Base-by-base conservation (phyloP, 1,140 invertebrate species). In the Colletes latitarsis region DNA sequence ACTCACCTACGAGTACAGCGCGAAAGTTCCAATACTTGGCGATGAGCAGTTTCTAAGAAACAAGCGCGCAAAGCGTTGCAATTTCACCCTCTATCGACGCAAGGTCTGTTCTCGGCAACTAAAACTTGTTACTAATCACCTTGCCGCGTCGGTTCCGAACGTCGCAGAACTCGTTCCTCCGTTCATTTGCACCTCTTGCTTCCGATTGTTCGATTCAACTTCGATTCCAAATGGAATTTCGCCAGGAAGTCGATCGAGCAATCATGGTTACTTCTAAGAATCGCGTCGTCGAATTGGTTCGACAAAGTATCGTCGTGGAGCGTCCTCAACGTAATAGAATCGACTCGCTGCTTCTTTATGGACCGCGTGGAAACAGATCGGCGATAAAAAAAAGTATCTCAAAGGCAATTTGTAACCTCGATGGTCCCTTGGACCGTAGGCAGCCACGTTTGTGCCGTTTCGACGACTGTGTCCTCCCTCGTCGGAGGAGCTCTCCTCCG, bases 351-450 rank as follows among this genome's bases (percentile, higher is more conserved):
- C 9, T 46, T 46, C 43, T 46, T 30, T 30, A 30, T 30, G 30
- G 30, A 30, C 30, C 30, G 30, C 43, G 43, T 9, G 43, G 43
- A 46, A 46, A 46, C 43, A 46, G 43, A 46, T 30, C 30, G 30
- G 30, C 14, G n/a, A 0, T 6, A 9, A 52, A 55, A 76, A 76
- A 78, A 75, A 60, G 21, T 30, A 66, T 63, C 14, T 43, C 17
- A 6, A 30, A 12, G 30, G 60, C 75, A 82, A 83, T 84, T 78
- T 84, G 74, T 82, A 84, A 78, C 39, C 55, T 4, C 46, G 57
- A 41, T 73, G 52, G 21, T 53, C 21, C n/a, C 17, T 21, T 46
- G 39, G 49, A 76, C 9, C 3, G 9, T 46, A 46, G 43, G 30
- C 17, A 21, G 6, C 6, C 52, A n/a, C 64, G 69, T 46, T 30